Evolutionary conservation across 2,888 invertebrate species (phyloP).

Genomic region (Nephrotoma appendiculata): DNA sequence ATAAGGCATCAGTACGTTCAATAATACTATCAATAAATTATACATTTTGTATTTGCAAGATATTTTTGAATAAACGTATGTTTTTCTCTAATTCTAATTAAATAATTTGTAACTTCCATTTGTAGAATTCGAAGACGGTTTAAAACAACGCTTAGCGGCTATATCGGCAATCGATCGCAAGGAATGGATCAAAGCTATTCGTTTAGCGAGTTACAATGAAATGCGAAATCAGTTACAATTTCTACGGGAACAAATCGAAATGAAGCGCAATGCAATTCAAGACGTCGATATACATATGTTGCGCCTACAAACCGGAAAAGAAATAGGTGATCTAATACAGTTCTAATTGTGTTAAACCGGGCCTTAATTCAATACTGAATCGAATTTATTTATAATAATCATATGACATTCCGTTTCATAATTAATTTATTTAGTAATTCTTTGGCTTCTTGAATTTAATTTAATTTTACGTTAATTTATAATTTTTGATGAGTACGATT

Average conservation of each 20-base stretch:
- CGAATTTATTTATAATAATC: neutral
- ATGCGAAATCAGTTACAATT: conserved; percentile 56
- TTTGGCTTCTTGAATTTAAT: neutral
- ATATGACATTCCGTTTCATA: neutral
- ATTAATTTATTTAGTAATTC: neutral
- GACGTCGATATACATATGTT: conserved; percentile 54
- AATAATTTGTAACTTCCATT: conserved; percentile 9
- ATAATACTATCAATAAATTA: no score
- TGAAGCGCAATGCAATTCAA: conserved; percentile 39
- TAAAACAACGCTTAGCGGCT: conserved; percentile 67
- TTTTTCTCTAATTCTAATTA: neutral
- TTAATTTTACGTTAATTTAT: neutral
- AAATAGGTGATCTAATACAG: conserved; percentile 45
- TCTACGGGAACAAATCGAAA: conserved; percentile 43
- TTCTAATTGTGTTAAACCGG: conserved; percentile 19
- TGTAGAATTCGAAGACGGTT: conserved; percentile 69
- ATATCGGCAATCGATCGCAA: conserved; percentile 66
- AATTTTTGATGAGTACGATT: neutral
- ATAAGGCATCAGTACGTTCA: no score
- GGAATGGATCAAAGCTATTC: conserved; percentile 73
- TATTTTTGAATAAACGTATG: no score
- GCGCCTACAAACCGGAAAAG: conserved; percentile 51
- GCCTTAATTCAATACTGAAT: neutral
- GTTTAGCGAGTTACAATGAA: conserved; percentile 70
- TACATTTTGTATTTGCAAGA: no score